Evolutionary conservation across 2,113 vertebrate genomes (phyloP).

Genomic region (Corynorhinus townsendii): DNA sequence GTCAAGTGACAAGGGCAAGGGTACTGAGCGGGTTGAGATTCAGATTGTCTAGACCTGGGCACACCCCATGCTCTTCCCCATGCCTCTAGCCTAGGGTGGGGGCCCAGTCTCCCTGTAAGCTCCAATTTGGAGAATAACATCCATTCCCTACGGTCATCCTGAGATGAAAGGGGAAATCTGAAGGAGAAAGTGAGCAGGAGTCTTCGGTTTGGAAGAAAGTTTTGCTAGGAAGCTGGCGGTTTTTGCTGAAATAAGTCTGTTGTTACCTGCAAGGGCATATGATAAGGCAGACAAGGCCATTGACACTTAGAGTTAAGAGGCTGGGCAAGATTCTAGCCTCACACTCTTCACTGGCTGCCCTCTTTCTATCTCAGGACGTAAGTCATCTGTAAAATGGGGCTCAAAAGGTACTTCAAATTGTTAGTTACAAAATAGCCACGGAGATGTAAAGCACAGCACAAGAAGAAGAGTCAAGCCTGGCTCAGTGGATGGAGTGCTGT

Average conservation of each 20-base stretch:
- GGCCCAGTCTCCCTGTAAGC: accelerated
- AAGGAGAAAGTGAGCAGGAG: not conserved
- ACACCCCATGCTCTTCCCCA: not conserved
- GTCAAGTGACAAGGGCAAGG: not conserved
- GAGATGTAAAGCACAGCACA: not conserved
- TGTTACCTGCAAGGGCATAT: not conserved
- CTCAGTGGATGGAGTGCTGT: too few relatives aligned
- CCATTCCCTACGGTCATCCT: not conserved
- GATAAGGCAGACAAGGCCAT: not conserved
- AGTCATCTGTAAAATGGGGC: not conserved
- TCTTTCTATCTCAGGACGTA: not conserved
- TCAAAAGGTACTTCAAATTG: not conserved
- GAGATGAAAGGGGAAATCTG: not conserved
- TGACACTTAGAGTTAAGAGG: not conserved
- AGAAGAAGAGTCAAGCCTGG: not conserved
- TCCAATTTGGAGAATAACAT: not conserved
- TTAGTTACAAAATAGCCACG: not conserved
- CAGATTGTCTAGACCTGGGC: not conserved
- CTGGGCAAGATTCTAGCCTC: not conserved
- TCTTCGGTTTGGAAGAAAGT: not conserved
- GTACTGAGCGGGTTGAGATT: not conserved
- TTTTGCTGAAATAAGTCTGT: not conserved
- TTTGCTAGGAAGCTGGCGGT: not conserved
- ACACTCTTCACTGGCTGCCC: not conserved
- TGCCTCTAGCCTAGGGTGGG: not conserved